These are phyloP conservation scores for Didymodactylos carnosus DNA, from an alignment of 2,888 invertebrate species.

Conservation along the genomic window DNA sequence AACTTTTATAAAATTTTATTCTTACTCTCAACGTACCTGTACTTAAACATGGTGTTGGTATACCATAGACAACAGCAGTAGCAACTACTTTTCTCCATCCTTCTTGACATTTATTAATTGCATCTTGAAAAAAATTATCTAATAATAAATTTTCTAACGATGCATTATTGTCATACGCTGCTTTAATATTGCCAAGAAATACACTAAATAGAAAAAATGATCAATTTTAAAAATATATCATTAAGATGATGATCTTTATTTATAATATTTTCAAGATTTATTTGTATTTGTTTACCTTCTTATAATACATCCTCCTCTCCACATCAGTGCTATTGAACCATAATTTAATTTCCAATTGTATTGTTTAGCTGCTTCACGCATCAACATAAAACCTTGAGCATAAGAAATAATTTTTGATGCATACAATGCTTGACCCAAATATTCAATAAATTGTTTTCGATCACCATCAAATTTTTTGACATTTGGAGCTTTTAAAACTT, in stretches of 20 bases:
- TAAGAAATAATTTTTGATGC: constrained; percentile 95
- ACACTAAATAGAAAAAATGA: constrained; percentile 38
- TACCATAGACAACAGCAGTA: constrained; percentile 48
- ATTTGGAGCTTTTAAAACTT: constrained; percentile 44
- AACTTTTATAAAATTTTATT: too few species aligned
- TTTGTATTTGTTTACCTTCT: constrained; percentile 48
- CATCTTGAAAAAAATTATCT: constrained; percentile 65
- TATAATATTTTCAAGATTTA: constrained; percentile 17
- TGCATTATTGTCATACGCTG: constrained; percentile 72
- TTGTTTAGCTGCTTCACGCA: constrained; percentile 70
- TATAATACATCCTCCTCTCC: constrained; percentile 98
- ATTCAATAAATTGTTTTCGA: constrained; percentile 56
- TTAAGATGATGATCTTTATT: not conserved
- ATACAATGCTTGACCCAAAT: constrained; percentile 68
- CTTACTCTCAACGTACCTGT: constrained; percentile 40
- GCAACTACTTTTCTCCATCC: constrained; percentile 59
- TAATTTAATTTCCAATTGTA: constrained; percentile 86
- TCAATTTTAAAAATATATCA: not conserved
- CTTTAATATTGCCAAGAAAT: constrained; percentile 72
- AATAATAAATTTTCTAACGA: constrained; percentile 63
- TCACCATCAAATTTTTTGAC: constrained; percentile 45
- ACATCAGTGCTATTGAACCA: constrained; percentile 93
- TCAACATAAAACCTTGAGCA: constrained; percentile 75
- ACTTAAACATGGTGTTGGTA: constrained; percentile 75
- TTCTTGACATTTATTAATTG: constrained; percentile 43